phyloP scores from a whole-genome alignment of 2,113 vertebrate genomes.

The Dascyllus trimaculatus region DNA sequence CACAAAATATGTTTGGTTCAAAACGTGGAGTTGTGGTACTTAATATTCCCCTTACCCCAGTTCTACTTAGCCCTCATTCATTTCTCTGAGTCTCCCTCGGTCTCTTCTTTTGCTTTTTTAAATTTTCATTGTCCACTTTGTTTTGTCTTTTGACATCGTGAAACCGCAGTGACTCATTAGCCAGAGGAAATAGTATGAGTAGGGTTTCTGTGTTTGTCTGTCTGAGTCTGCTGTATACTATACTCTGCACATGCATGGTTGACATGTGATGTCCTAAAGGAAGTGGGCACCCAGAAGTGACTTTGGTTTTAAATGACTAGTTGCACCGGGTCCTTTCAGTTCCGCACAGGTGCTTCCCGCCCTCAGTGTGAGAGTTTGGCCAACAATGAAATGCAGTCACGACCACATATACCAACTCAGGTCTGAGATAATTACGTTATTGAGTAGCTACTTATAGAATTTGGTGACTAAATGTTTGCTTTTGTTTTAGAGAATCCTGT shows the following conservation, averaged over 20 bases:
- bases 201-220: slow-evolving; percentile 3
- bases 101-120: neutral
- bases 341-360: slow-evolving; percentile 48
- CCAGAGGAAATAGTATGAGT: slow-evolving; percentile 12
- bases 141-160: slow-evolving; percentile 28
- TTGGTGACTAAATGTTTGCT: neutral
- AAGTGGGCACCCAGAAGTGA: slow-evolving; percentile 38
- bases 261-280: slow-evolving; percentile 31
- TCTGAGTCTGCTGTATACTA: neutral
- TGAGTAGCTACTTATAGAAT: neutral
- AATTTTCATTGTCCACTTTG: slow-evolving; percentile 5
- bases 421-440: neutral
- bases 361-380: neutral
- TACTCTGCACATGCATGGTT: neutral
- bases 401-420: neutral
- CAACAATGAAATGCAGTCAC: neutral
- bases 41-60: neutral
- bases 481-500: neutral
- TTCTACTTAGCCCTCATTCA: neutral
- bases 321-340: neutral
- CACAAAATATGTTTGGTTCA: neutral
- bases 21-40: neutral
- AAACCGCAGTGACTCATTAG: slow-evolving; percentile 9
- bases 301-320: slow-evolving; percentile 17
- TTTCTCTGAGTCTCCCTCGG: too few relatives aligned